Conservation (phyloP, 2,113 vertebrate species). For the Ranitomeya imitator region DNA sequence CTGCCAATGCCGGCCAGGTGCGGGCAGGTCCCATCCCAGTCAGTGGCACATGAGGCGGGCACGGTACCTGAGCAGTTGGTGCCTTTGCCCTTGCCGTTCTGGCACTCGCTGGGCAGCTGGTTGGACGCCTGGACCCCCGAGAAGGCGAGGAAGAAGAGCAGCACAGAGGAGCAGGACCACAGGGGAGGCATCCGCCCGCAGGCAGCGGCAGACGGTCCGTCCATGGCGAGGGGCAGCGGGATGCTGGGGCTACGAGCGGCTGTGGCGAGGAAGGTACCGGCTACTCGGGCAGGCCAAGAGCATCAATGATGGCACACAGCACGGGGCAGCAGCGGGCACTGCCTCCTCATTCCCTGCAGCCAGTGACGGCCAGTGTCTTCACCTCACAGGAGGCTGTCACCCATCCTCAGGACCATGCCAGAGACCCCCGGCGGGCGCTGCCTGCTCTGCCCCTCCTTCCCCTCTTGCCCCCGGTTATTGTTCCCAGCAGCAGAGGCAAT, state of each 20-base stretch:
- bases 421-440: too few relatives aligned
- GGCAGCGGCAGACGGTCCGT: slow-evolving; percentile 56
- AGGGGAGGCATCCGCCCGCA: slow-evolving; percentile 57
- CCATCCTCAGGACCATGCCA: slow-evolving; percentile 32
- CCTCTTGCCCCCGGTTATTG: slow-evolving; percentile 22
- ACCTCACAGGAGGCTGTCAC: slow-evolving; percentile 28
- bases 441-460: neutral
- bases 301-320: slow-evolving; percentile 46
- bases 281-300: slow-evolving; percentile 25
- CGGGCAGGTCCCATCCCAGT: too few relatives aligned
- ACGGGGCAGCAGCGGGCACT: neutral
- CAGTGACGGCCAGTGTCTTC: neutral
- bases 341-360: slow-evolving; percentile 15
- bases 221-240: slow-evolving; percentile 49
- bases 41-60: too few relatives aligned
- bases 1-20: too few relatives aligned
- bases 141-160: slow-evolving; percentile 64
- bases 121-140: slow-evolving; percentile 67
- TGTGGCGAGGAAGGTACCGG: neutral
- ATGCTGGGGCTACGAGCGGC: neutral
- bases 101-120: slow-evolving; percentile 72
- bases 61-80: slow-evolving; percentile 70
- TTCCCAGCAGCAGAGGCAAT: slow-evolving; percentile 11
- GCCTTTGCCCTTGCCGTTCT: slow-evolving; percentile 70
- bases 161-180: slow-evolving; percentile 63